Base-by-base conservation (phyloP, 2,888 invertebrate species). In the Athrips mouffetella region DNA sequence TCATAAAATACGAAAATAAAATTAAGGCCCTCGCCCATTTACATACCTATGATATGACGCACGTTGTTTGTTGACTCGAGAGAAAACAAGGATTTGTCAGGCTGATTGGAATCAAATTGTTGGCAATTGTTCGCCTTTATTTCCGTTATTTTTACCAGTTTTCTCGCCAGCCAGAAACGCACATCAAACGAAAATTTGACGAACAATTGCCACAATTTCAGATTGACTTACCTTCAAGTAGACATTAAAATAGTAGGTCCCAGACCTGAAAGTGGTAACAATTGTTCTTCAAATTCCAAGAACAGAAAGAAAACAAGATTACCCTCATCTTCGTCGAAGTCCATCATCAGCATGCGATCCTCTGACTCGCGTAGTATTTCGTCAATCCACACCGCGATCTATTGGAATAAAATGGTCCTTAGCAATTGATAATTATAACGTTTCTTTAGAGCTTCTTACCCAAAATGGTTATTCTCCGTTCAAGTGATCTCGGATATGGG, bases 281-380 rank as follows among this genome's bases (percentile, higher is more conserved):
- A 77, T 70, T 72, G 72, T 73, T 70, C 63, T 47, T 45, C 45
- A 21, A 45, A 20, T 20, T 6, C 15, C 13, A 31, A 31, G 4
- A 4, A 15, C 13, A 35, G 7, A 33, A 18, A 15, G 13, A 27
- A 31, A n/a, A 15, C 10, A n/a, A 49, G 37, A 21, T 73, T 63
- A 88, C 88, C 88, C 7, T 83, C 78, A 47, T 88, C 86, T 66
- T 87, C 88, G 47, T 88, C 88, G 49, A 76, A 78, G 64, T 88
- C 88, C 86, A 87, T 87, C 83, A 87, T 84, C 18, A 87, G 64
- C 85, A 87, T 85, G n/a, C 80, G 71, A 42, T 86, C 87, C 23
- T 87, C 84, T 1, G 86, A 81, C 53, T 88, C 88, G 15, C 68
- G 59, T 10, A 88, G 69, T 41, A 88, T 78, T 62, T 86, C 85